Conservation (phyloP, 2,797 vertebrate species). For the Pseudopleuronectes americanus region DNA sequence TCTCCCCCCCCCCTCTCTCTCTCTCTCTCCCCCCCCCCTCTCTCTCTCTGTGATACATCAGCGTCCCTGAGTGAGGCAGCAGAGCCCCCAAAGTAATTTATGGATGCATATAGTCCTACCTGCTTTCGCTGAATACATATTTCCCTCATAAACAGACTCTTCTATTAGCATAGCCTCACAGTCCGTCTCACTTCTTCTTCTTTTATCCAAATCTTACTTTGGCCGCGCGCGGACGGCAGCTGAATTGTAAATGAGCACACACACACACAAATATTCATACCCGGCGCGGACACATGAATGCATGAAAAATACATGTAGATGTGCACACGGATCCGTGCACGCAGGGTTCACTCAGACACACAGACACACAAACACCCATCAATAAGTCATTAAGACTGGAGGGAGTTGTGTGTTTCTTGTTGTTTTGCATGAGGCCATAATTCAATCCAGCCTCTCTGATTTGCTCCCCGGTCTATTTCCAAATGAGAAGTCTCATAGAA, state of each 20-base stretch:
- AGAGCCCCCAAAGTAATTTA: constrained; percentile 64
- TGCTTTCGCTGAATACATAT: constrained; percentile 5
- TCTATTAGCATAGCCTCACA: neutral
- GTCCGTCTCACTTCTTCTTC: neutral
- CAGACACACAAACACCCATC: constrained; percentile 29
- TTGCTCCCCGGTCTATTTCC: constrained; percentile 23
- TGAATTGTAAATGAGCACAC: constrained; percentile 42
- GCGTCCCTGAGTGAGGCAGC: constrained; percentile 57
- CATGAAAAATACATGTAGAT: neutral
- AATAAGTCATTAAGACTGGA: constrained; percentile 37
- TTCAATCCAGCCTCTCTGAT: constrained; percentile 6
- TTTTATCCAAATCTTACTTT: constrained; percentile 37
- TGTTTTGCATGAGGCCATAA: neutral
- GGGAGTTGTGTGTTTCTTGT: neutral
- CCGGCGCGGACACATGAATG: neutral
- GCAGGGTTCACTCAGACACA: constrained; percentile 12
- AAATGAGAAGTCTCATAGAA: constrained; percentile 24
- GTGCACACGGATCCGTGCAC: neutral
- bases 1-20: neutral
- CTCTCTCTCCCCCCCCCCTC: constrained; percentile 24
- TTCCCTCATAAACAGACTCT: neutral
- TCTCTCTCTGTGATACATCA: constrained; percentile 52
- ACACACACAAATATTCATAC: constrained; percentile 10
- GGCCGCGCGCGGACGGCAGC: neutral
- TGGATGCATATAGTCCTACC: constrained; percentile 45